Evolutionary conservation across 2,797 vertebrate genomes (phyloP).

Genomic region (Spinus olivaceus): DNA sequence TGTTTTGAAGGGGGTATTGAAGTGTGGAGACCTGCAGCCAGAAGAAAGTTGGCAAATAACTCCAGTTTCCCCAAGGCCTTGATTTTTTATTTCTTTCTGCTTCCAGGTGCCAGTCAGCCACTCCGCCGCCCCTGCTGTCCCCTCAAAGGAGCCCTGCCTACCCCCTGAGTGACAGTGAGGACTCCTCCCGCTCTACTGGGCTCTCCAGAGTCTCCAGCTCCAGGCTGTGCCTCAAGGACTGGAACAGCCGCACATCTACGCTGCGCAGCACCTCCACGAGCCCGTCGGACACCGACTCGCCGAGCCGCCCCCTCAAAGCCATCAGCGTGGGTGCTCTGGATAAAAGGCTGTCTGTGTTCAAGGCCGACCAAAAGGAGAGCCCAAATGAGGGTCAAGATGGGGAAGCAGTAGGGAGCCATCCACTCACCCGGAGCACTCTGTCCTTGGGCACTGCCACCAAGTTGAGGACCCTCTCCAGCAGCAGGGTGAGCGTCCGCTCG

Average conservation of each 20-base stretch:
- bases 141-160: slow-evolving; percentile 79
- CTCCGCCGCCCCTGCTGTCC: slow-evolving; percentile 83
- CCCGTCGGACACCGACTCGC: slow-evolving; percentile 71
- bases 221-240: slow-evolving; percentile 79
- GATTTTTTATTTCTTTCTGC: slow-evolving; percentile 56
- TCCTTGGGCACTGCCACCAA: slow-evolving; percentile 79
- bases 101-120: slow-evolving; percentile 90
- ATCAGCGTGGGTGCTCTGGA: slow-evolving; percentile 88
- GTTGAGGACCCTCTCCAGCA: slow-evolving; percentile 81
- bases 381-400: slow-evolving; percentile 64
- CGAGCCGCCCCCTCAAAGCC: slow-evolving; percentile 82
- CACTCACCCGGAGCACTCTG: slow-evolving; percentile 82
- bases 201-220: slow-evolving; percentile 79
- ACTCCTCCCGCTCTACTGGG: slow-evolving; percentile 74
- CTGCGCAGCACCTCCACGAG: slow-evolving; percentile 74
- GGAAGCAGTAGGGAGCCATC: slow-evolving; percentile 75
- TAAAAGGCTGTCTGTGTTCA: slow-evolving; percentile 84
- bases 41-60: background rate
- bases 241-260: slow-evolving; percentile 73
- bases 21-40: background rate
- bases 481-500: slow-evolving; percentile 75
- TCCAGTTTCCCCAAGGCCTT: background rate
- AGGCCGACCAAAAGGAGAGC: slow-evolving; percentile 76
- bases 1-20: background rate
- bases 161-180: slow-evolving; percentile 84